phyloP scores from a whole-genome alignment of 37 sponge, comb jelly and placozoan species.

The Oopsacas minuta region DNA sequence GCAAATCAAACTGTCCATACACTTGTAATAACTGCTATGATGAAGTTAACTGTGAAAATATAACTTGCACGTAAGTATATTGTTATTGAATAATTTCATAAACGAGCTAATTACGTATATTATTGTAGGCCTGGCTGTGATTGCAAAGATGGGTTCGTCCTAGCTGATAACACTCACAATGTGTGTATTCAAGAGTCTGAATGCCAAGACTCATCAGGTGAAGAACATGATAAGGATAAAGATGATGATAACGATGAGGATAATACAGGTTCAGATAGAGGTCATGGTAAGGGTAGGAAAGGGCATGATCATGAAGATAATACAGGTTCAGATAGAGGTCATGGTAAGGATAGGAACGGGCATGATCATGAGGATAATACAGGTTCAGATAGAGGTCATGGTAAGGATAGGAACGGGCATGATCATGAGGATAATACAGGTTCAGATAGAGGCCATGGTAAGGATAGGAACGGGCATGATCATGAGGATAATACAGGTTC shows the following conservation, averaged over 20 bases:
- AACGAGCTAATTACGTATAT: neutral
- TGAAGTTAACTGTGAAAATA: no score
- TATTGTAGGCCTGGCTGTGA: neutral
- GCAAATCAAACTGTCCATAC: neutral
- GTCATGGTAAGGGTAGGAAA: neutral
- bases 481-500: no score
- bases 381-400: no score
- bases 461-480: neutral
- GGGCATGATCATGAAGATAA: neutral
- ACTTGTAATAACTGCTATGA: no score
- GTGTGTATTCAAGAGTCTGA: neutral
- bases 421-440: neutral
- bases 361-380: no score
- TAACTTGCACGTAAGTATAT: no score
- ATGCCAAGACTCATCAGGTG: no score
- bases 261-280: neutral
- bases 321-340: no score
- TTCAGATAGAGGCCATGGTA: neutral
- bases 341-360: no score
- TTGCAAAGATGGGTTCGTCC: neutral
- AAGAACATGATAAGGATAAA: neutral
- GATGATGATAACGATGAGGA: neutral
- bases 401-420: neutral
- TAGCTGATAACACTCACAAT: neutral
- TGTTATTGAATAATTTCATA: no score